Evolutionary conservation across 2,797 vertebrate species (phyloP).

Genomic region (Phoebastria nigripes): DNA sequence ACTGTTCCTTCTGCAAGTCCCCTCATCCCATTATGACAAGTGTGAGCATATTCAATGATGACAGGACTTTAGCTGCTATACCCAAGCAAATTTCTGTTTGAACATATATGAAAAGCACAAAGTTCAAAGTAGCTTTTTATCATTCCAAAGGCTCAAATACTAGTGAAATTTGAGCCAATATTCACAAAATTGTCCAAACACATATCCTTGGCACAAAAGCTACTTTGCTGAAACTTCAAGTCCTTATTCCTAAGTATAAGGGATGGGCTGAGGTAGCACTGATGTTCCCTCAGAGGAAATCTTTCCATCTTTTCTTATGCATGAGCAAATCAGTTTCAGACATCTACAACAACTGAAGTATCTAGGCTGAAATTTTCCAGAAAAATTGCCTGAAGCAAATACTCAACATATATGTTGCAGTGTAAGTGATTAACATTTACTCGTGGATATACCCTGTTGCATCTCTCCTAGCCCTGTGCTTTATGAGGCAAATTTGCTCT

Average conservation of each 20-base stretch:
- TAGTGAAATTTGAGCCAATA: neutral
- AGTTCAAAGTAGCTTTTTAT: neutral
- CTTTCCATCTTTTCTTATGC: neutral
- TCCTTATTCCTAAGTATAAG: neutral
- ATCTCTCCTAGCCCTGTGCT: neutral
- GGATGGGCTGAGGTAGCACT: neutral
- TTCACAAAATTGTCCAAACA: neutral
- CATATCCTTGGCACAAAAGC: neutral
- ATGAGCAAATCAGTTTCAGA: neutral
- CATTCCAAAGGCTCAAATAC: neutral
- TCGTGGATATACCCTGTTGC: neutral
- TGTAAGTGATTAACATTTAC: rapidly evolving
- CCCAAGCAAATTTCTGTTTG: neutral
- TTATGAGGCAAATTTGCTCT: neutral
- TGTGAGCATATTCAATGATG: neutral
- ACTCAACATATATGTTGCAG: neutral
- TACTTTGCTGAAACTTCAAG: neutral
- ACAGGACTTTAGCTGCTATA: neutral
- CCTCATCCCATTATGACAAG: neutral
- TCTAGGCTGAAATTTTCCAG: neutral
- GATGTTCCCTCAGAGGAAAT: neutral
- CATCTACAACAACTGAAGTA: neutral
- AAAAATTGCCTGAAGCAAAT: neutral
- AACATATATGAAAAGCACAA: neutral
- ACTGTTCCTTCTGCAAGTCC: neutral